These are phyloP conservation scores for Gracilinanus agilis DNA, from an alignment of 2,113 vertebrate species.

Conservation along the genomic window DNA sequence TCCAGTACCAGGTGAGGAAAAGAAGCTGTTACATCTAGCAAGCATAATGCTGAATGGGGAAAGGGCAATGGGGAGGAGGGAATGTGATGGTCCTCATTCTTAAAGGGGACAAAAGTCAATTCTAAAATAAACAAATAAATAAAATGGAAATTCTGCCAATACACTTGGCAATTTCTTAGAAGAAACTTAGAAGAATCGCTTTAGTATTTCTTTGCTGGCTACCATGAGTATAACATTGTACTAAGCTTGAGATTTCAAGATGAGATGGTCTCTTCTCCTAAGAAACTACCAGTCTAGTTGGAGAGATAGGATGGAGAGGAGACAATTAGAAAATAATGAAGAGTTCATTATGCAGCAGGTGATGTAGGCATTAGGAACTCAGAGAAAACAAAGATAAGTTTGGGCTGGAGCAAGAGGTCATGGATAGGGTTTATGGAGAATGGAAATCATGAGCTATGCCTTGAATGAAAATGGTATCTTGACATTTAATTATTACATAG, in stretches of 20 bases:
- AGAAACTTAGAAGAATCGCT: constrained; percentile 19
- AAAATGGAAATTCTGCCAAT: neutral
- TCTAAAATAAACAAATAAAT: neutral
- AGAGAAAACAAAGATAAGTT: neutral
- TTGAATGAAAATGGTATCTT: neutral
- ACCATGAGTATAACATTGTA: neutral
- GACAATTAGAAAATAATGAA: neutral
- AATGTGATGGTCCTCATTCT: neutral
- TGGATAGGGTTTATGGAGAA: neutral
- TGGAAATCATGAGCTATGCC: neutral
- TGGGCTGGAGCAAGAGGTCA: neutral
- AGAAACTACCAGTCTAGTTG: neutral
- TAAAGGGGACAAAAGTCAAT: neutral
- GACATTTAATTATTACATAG: neutral
- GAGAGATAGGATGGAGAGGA: neutral
- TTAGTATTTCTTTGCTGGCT: neutral
- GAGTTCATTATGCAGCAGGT: neutral
- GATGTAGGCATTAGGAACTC: neutral
- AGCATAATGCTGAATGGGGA: neutral
- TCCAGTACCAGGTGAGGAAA: neutral
- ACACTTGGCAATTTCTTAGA: neutral
- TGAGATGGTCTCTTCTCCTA: constrained; percentile 6
- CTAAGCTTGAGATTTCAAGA: neutral
- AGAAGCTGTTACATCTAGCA: neutral
- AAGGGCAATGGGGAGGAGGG: neutral